Conservation (phyloP, 2,113 vertebrate genomes). For the Alligator sinensis region DNA sequence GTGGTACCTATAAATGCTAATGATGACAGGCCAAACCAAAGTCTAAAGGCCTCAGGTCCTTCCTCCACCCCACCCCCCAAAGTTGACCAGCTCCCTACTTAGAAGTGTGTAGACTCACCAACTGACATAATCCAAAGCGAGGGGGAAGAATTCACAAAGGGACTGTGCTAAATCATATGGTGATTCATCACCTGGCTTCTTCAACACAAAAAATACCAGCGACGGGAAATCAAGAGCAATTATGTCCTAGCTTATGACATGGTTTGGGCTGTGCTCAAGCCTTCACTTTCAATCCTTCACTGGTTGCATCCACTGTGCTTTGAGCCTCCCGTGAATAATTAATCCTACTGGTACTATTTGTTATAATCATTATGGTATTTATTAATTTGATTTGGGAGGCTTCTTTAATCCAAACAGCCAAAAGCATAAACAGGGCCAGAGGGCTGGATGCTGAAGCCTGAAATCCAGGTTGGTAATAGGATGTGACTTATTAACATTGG, state of each 20-base stretch:
- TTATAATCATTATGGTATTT: neutral
- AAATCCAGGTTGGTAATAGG: neutral
- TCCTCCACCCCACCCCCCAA: no score
- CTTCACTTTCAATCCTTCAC: neutral
- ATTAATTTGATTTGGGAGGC: neutral
- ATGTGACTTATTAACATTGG: neutral
- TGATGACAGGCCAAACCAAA: neutral
- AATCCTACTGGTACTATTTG: neutral
- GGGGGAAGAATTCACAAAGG: neutral
- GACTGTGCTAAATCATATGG: slow-evolving; percentile 13
- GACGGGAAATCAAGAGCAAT: slow-evolving; percentile 15
- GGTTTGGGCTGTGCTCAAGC: neutral
- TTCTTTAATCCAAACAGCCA: neutral
- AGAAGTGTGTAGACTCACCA: neutral
- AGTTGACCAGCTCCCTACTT: neutral
- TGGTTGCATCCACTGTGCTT: neutral
- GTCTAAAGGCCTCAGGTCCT: neutral
- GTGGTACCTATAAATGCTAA: neutral
- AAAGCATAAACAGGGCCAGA: neutral
- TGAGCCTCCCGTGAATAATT: neutral
- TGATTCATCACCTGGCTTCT: slow-evolving; percentile 15
- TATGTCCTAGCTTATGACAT: slow-evolving; percentile 1
- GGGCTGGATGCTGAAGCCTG: neutral
- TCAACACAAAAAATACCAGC: slow-evolving; percentile 43
- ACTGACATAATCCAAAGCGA: neutral